Evolutionary conservation across 1,140 invertebrate species (phyloP).

Genomic region (Philopotamus ludificatus): DNA sequence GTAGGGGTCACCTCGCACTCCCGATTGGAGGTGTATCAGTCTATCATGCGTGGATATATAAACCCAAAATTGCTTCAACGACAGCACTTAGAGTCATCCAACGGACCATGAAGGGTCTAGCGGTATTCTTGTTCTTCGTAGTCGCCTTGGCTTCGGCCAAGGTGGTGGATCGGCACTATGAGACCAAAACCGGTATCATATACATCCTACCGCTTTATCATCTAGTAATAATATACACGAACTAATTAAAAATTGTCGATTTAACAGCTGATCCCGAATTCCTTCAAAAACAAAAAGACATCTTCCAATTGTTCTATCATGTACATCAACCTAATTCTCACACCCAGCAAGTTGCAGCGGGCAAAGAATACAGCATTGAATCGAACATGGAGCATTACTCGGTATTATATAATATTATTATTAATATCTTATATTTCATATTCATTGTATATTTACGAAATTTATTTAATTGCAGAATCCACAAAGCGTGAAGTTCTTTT

Average conservation of each 20-base stretch:
- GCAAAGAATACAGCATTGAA: constrained; percentile 57
- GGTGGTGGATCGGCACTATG: constrained; percentile 10
- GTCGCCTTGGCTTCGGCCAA: constrained; percentile 34
- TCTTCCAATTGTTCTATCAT: constrained; percentile 64
- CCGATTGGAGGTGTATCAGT: not conserved
- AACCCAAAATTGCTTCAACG: not conserved
- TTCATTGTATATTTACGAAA: too few relatives aligned
- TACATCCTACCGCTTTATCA: not conserved
- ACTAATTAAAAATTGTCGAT: constrained; percentile 6
- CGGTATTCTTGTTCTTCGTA: constrained; percentile 36
- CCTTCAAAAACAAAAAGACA: constrained; percentile 59
- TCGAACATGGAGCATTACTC: constrained; percentile 51
- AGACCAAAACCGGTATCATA: constrained; percentile 24
- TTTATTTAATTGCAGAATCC: constrained; percentile 53
- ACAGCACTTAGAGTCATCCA: constrained; percentile 3
- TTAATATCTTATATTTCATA: not conserved
- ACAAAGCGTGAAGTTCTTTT: constrained; percentile 60
- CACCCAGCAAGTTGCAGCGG: constrained; percentile 53
- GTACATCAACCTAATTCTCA: constrained; percentile 57
- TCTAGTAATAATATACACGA: not conserved
- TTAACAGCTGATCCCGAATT: constrained; percentile 52
- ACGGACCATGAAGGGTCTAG: constrained; percentile 36
- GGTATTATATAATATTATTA: constrained; percentile 42
- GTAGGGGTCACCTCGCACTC: constrained; percentile 6
- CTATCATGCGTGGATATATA: constrained; percentile 7